Base-by-base conservation (phyloP, 2,797 vertebrate genomes). In the Mormyrus hasselquistii region DNA sequence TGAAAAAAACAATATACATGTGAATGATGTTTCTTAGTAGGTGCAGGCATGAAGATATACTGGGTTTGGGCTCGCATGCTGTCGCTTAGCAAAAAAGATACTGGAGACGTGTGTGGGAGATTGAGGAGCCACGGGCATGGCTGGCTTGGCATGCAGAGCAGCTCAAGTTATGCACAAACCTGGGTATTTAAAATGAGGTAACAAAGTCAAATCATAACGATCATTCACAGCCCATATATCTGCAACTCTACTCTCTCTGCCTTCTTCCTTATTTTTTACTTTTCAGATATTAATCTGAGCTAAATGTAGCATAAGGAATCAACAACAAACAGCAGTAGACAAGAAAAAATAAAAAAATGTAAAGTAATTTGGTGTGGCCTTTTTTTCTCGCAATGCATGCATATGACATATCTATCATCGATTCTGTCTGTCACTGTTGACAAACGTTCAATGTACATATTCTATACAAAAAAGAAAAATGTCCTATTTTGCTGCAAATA, bases 241-340 rank as follows among this genome's bases (percentile, higher is more conserved):
- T 7, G 29, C 86, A 82, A 14, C 52, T n/a, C 83, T 41, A 6
- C 55, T 87, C 82, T 87, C 82, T 44, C 90, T 49, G 91, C 92
- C 89, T 91, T 90, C 91, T 93, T 92, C 93, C 95, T 90, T 92
- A 93, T 93, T 94, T 95, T 95, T 90, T 93, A 94, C 95, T 94
- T 94, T 94, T 94, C 93, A 94, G 94, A 90, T 94, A 93, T 91
- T 95, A 94, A 94, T 95, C 92, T 94, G 94, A 95, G 82, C 87
- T 91, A 94, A 93, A 96, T 96, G 95, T 96, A 97, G 96, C 95
- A 95, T 95, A 95, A 92, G 65, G 92, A 93, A 94, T 65, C 73
- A 94, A 93, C 92, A 92, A 93, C 87, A 94, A 92, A 93, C 96
- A 94, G 94, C 95, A 95, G 93, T 94, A 91, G 94, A 94, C 91